A percentile compares a stretch with the other conserved stretches of the same genome.
phyloP scores from a whole-genome alignment of 1,140 invertebrate species.

The Drosophila truncata region DNA sequence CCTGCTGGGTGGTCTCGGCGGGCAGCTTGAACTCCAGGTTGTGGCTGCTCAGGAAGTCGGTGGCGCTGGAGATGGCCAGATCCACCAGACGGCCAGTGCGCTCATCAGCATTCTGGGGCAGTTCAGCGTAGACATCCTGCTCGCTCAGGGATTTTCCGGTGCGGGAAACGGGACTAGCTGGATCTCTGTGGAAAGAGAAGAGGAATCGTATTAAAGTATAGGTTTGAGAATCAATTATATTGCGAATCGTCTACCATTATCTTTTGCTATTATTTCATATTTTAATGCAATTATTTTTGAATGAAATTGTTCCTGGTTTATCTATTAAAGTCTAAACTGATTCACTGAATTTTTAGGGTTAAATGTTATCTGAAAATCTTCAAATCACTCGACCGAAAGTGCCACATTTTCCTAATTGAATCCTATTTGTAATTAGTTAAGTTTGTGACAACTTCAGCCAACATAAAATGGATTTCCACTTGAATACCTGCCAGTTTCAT shows the following conservation, averaged over 20 bases:
- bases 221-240: too few species aligned
- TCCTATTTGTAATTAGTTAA: not conserved
- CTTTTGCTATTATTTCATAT: too few species aligned
- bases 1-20: conserved; percentile 86
- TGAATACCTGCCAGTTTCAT: not conserved
- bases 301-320: too few species aligned
- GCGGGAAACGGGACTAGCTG: conserved; percentile 81
- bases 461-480: not conserved
- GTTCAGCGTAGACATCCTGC: conserved; percentile 86
- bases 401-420: not conserved
- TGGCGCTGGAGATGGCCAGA: conserved; percentile 86
- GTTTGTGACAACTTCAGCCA: not conserved
- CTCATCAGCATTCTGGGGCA: conserved; percentile 86
- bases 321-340: not conserved
- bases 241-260: too few species aligned
- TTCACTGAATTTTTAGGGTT: not conserved
- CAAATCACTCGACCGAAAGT: not conserved
- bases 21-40: conserved; percentile 88
- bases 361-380: not conserved
- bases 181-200: conserved; percentile 71
- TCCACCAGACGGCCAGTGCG: conserved; percentile 86
- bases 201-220: not conserved
- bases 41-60: conserved; percentile 87
- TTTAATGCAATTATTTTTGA: too few species aligned
- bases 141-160: conserved; percentile 86